Evolutionary conservation across 2,888 invertebrate genomes (phyloP).

Genomic region (Idaea straminata): DNA sequence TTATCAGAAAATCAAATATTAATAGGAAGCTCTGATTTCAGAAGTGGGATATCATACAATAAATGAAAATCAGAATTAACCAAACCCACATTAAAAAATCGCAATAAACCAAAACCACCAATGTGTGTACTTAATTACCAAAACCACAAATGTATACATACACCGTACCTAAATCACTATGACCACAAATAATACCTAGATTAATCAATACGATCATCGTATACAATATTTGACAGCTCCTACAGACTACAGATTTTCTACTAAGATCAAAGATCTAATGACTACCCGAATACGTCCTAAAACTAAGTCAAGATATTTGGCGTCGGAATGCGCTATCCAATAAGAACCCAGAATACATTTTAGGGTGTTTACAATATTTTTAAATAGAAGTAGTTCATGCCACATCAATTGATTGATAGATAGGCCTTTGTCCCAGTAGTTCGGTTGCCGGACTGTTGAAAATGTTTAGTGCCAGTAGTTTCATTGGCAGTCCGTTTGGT

Average conservation of each 20-base stretch:
- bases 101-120: neutral
- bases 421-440: too few species aligned
- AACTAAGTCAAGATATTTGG: too few species aligned
- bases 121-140: neutral
- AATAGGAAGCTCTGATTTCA: neutral
- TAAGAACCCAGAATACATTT: too few species aligned
- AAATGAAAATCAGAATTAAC: neutral
- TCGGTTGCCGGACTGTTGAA: too few species aligned
- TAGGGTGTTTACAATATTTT: too few species aligned
- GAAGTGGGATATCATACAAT: neutral
- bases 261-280: neutral
- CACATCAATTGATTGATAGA: too few species aligned
- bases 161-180: neutral
- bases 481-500: too few species aligned
- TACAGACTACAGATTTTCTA: neutral
- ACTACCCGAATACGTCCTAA: too few species aligned
- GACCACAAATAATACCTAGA: neutral
- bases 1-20: too few species aligned
- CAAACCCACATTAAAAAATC: neutral
- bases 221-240: neutral
- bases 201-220: neutral
- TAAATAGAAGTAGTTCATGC: too few species aligned
- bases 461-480: too few species aligned
- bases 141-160: neutral
- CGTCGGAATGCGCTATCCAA: too few species aligned